Evolutionary conservation across 2,797 vertebrate species (phyloP).

Genomic region (Gymnoscopelus microlampas): DNA sequence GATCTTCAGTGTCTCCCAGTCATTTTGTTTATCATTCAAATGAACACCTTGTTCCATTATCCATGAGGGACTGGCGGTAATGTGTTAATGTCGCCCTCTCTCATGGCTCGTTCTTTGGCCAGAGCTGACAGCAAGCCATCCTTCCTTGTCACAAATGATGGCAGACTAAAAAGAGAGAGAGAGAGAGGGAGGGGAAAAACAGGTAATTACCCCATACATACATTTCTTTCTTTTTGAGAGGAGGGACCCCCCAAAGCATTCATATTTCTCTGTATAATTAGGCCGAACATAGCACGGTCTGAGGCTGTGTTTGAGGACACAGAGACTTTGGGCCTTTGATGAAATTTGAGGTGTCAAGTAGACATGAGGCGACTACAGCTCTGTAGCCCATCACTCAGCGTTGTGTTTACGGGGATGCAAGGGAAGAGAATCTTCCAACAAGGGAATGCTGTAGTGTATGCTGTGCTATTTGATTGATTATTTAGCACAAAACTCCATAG

Average conservation of each 20-base stretch:
- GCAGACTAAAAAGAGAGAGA: slow-evolving; percentile 62
- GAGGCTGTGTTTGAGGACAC: slow-evolving; percentile 65
- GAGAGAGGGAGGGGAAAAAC: slow-evolving; percentile 51
- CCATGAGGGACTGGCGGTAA: slow-evolving; percentile 79
- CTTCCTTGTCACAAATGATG: slow-evolving; percentile 63
- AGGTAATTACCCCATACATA: slow-evolving; percentile 82
- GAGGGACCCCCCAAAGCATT: slow-evolving; percentile 62
- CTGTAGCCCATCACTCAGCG: slow-evolving; percentile 33
- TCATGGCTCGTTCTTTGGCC: slow-evolving; percentile 59
- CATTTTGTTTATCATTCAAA: slow-evolving; percentile 87
- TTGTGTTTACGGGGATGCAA: slow-evolving; percentile 56
- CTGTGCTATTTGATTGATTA: slow-evolving; percentile 78
- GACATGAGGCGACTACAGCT: slow-evolving; percentile 63
- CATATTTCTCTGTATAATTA: slow-evolving; percentile 78
- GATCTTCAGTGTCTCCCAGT: slow-evolving; percentile 80
- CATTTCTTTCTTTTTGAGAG: slow-evolving; percentile 47
- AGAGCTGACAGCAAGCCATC: slow-evolving; percentile 67
- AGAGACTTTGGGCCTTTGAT: slow-evolving; percentile 69
- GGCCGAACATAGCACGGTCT: slow-evolving; percentile 63
- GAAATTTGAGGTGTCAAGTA: slow-evolving; percentile 65
- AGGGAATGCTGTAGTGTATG: slow-evolving; percentile 41
- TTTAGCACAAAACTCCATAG: slow-evolving; percentile 74
- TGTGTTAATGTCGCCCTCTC: slow-evolving; percentile 74
- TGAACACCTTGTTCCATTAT: slow-evolving; percentile 86
- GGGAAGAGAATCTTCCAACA: slow-evolving; percentile 37